These are phyloP conservation scores for Archips crataeganus DNA, from an alignment of 2,888 invertebrate species.

Conservation along the genomic window DNA sequence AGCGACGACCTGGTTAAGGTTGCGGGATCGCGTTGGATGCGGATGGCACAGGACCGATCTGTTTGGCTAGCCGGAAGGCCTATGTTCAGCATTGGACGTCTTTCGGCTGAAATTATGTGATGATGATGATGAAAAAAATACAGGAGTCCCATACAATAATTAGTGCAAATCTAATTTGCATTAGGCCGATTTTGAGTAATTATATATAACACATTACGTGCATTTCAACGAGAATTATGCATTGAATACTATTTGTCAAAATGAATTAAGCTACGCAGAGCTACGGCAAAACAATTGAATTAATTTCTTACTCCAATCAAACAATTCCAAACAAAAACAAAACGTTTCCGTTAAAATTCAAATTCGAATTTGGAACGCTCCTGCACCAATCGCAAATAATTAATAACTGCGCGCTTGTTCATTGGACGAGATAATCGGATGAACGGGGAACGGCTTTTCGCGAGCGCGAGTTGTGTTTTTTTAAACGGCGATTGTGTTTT, in stretches of 20 bases:
- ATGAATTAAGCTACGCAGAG: constrained; percentile 5
- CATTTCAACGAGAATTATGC: too few relatives aligned
- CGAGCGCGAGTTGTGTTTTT: constrained; percentile 56
- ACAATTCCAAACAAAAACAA: constrained; percentile 30
- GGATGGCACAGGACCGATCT: too few relatives aligned
- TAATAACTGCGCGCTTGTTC: constrained; percentile 72
- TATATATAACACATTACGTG: too few relatives aligned
- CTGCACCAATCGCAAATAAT: constrained; percentile 71
- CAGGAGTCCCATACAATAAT: too few relatives aligned
- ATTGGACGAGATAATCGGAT: constrained; percentile 75
- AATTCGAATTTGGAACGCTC: constrained; percentile 48
- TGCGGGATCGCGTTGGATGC: too few relatives aligned
- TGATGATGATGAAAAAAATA: too few relatives aligned
- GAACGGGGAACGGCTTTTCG: constrained; percentile 62
- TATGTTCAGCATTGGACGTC: too few relatives aligned
- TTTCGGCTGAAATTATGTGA: too few relatives aligned
- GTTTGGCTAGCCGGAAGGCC: too few relatives aligned
- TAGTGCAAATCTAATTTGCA: too few relatives aligned
- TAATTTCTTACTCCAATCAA: constrained; percentile 25
- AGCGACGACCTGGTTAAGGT: too few relatives aligned
- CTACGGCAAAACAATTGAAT: constrained; percentile 11
- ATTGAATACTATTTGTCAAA: neutral
- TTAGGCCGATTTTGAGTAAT: too few relatives aligned
- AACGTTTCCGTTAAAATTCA: constrained; percentile 30
- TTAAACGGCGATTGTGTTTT: constrained; percentile 14